Evolutionary conservation across 2,113 vertebrate genomes (phyloP).

Genomic region (Oncorhynchus masou): DNA sequence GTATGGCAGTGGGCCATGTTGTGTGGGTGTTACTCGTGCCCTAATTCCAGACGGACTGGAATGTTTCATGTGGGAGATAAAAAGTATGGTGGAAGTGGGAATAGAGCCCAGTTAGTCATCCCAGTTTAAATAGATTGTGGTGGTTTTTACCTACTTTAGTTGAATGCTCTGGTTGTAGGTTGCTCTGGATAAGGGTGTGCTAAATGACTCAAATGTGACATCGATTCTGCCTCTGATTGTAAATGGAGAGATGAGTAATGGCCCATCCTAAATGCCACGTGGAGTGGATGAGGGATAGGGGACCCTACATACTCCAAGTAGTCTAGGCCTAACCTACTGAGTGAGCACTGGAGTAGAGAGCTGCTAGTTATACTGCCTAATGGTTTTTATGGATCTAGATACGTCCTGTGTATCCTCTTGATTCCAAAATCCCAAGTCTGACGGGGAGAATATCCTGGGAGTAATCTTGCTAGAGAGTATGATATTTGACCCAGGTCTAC

Average conservation of each 20-base stretch:
- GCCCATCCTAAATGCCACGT: slow-evolving; percentile 20
- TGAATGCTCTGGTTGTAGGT: too few relatives aligned
- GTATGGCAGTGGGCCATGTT: not conserved
- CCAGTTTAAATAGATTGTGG: too few relatives aligned
- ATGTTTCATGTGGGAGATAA: slow-evolving; percentile 52
- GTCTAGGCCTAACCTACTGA: slow-evolving; percentile 43
- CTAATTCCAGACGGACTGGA: slow-evolving; percentile 47
- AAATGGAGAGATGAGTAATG: slow-evolving; percentile 40
- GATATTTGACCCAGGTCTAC: too few relatives aligned
- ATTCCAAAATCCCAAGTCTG: too few relatives aligned
- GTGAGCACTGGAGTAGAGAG: slow-evolving; percentile 45
- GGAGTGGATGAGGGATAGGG: slow-evolving; percentile 37
- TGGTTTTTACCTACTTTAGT: too few relatives aligned
- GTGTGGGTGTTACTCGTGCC: slow-evolving; percentile 35
- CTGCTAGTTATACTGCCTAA: not conserved
- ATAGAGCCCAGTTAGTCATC: slow-evolving; percentile 24
- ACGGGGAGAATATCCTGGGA: too few relatives aligned
- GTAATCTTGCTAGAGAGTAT: too few relatives aligned
- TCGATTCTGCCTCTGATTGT: slow-evolving; percentile 36
- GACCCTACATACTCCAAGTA: slow-evolving; percentile 40
- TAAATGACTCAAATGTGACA: not conserved
- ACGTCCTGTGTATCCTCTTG: not conserved
- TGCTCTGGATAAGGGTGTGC: too few relatives aligned
- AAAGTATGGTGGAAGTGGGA: slow-evolving; percentile 55
- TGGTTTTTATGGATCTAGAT: not conserved